Evolutionary conservation across 2,888 invertebrate species (phyloP).

Genomic region (Cheilosia scutellata): DNA sequence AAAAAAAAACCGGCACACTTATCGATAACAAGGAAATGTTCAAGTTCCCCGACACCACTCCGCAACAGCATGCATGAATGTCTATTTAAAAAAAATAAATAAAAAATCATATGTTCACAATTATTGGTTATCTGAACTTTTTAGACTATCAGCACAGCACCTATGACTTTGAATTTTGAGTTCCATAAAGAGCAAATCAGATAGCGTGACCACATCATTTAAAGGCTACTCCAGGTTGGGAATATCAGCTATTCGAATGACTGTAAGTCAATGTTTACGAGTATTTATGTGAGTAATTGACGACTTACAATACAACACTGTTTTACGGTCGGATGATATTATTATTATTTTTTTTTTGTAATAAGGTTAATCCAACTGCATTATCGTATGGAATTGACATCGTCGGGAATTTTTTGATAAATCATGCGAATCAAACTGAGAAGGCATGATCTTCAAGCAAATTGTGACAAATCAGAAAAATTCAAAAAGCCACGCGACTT

Average conservation of each 20-base stretch:
- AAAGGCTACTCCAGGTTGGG: background rate
- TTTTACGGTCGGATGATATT: too few relatives aligned
- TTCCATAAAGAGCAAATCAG: background rate
- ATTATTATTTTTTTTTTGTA: too few relatives aligned
- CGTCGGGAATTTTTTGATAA: too few relatives aligned
- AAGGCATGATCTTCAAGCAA: background rate
- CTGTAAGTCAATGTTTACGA: too few relatives aligned
- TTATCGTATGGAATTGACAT: too few relatives aligned
- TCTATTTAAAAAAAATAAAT: background rate
- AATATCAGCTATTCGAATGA: too few relatives aligned
- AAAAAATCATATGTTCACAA: background rate
- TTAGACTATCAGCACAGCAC: background rate
- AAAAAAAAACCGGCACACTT: background rate
- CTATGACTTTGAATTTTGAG: background rate
- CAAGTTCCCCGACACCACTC: background rate
- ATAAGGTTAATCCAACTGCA: too few relatives aligned
- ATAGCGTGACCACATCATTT: background rate
- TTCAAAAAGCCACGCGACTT: background rate
- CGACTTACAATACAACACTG: too few relatives aligned
- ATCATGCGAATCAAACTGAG: too few relatives aligned
- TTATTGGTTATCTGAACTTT: background rate
- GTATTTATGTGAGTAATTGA: too few relatives aligned
- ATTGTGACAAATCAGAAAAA: background rate
- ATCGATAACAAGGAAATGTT: slow-evolving; percentile 4
- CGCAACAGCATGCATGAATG: background rate